These are phyloP conservation scores for Lateolabrax maculatus DNA, from an alignment of 2,797 vertebrate genomes.

Conservation along the genomic window DNA sequence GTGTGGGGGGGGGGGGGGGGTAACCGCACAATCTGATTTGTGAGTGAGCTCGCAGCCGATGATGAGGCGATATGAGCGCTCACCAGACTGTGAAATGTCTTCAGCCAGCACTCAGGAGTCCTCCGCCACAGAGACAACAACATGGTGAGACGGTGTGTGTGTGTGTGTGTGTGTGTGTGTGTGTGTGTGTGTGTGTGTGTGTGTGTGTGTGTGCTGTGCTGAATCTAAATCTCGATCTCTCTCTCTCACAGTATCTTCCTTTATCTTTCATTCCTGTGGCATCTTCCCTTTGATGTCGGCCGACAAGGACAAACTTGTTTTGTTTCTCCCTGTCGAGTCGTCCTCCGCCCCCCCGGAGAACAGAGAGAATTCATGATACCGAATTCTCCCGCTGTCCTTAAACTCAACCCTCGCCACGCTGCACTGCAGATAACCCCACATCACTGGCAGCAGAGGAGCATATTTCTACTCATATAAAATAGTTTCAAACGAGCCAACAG, in stretches of 20 bases:
- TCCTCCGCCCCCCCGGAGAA: constrained; percentile 22
- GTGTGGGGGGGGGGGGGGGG: constrained; percentile 30
- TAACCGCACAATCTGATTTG: constrained; percentile 30
- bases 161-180: constrained; percentile 54
- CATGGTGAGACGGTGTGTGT: constrained; percentile 70
- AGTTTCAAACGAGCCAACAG: background rate
- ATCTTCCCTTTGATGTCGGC: constrained; percentile 65
- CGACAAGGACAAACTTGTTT: constrained; percentile 72
- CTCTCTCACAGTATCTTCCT: constrained; percentile 15
- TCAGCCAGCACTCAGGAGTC: constrained; percentile 72
- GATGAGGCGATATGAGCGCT: constrained; percentile 70
- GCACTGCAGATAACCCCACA: constrained; percentile 56
- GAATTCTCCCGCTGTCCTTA: constrained; percentile 34
- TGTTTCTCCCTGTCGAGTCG: constrained; percentile 47
- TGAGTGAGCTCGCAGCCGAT: constrained; percentile 41
- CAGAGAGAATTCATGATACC: constrained; percentile 24
- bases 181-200: constrained; percentile 67
- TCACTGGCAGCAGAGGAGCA: background rate
- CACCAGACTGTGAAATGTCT: constrained; percentile 81
- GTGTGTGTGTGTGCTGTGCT: constrained; percentile 86
- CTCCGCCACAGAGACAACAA: constrained; percentile 58
- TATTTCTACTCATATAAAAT: background rate
- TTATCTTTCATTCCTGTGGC: constrained; percentile 59
- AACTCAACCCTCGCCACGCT: constrained; percentile 37
- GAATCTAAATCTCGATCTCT: constrained; percentile 72